A percentile compares a stretch with the other conserved stretches of the same genome.
Evolutionary conservation across 2,113 vertebrate species (phyloP).

Genomic region (Chaetodon auriga): DNA sequence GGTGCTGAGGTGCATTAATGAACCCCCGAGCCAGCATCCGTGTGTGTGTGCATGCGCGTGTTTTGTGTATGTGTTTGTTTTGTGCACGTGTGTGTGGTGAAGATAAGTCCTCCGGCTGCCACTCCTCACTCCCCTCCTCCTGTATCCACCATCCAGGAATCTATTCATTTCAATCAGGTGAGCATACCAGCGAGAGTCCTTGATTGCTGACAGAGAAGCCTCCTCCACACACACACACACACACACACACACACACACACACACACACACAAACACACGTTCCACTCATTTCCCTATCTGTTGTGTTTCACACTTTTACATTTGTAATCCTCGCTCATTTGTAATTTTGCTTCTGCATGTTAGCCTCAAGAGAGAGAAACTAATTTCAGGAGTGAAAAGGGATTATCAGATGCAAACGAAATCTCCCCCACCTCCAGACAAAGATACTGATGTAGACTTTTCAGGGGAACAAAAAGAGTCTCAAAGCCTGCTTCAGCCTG

Average conservation of each 20-base stretch:
- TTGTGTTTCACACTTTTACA: slow-evolving; percentile 74
- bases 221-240: slow-evolving; percentile 34
- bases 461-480: slow-evolving; percentile 68
- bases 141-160: slow-evolving; percentile 52
- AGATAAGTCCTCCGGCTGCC: slow-evolving; percentile 46
- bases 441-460: slow-evolving; percentile 78
- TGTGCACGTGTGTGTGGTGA: slow-evolving; percentile 8
- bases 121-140: slow-evolving; percentile 24
- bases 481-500: slow-evolving; percentile 64
- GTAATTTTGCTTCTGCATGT: slow-evolving; percentile 66
- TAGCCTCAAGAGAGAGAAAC: slow-evolving; percentile 74
- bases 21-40: slow-evolving; percentile 39
- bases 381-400: slow-evolving; percentile 75
- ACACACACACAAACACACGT: slow-evolving; percentile 26
- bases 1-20: slow-evolving; percentile 71
- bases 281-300: slow-evolving; percentile 67
- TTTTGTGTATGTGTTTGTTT: background rate
- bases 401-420: slow-evolving; percentile 76
- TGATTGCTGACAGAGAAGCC: slow-evolving; percentile 51
- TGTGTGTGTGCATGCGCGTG: background rate
- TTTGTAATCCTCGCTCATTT: slow-evolving; percentile 76
- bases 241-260: slow-evolving; percentile 20
- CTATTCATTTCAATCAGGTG: slow-evolving; percentile 70
- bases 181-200: slow-evolving; percentile 51
- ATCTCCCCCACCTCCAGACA: slow-evolving; percentile 75